phyloP scores from a whole-genome alignment of 2,888 invertebrate species.

The Sarcophaga caerulescens region DNA sequence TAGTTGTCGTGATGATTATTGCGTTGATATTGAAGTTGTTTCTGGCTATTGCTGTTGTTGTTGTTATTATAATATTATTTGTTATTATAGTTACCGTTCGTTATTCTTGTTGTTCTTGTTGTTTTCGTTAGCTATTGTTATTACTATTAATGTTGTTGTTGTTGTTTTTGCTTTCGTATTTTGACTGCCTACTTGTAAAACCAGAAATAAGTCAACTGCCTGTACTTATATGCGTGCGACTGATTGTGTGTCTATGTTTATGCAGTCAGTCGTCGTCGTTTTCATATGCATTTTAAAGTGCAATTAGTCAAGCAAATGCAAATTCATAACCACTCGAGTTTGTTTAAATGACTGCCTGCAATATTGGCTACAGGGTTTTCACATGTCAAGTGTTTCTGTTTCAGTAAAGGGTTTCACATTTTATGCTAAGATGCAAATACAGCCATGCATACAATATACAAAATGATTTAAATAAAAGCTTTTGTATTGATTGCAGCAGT shows the following conservation, averaged over 20 bases:
- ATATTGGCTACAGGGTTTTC: constrained; percentile 16
- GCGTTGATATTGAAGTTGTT: constrained; percentile 23
- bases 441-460: too few relatives aligned
- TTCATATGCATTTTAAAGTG: constrained; percentile 57
- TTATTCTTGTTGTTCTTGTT: constrained; percentile 27
- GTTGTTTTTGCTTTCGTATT: constrained; percentile 6
- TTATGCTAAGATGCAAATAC: too few relatives aligned
- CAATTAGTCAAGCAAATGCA: constrained; percentile 65
- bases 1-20: constrained; percentile 33
- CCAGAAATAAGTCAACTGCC: too few relatives aligned
- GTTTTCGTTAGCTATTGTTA: constrained; percentile 31
- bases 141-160: constrained; percentile 19
- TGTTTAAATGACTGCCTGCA: constrained; percentile 37
- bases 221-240: too few relatives aligned
- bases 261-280: neutral
- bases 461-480: too few relatives aligned
- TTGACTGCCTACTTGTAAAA: neutral
- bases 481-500: too few relatives aligned
- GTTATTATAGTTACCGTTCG: neutral
- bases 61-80: constrained; percentile 28
- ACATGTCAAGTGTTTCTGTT: neutral
- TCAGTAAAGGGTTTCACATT: too few relatives aligned
- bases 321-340: constrained; percentile 64
- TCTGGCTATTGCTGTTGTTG: neutral
- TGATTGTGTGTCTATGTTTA: too few relatives aligned